Conservation (phyloP, 2,113 vertebrate species). For the Fulmarus glacialis region DNA sequence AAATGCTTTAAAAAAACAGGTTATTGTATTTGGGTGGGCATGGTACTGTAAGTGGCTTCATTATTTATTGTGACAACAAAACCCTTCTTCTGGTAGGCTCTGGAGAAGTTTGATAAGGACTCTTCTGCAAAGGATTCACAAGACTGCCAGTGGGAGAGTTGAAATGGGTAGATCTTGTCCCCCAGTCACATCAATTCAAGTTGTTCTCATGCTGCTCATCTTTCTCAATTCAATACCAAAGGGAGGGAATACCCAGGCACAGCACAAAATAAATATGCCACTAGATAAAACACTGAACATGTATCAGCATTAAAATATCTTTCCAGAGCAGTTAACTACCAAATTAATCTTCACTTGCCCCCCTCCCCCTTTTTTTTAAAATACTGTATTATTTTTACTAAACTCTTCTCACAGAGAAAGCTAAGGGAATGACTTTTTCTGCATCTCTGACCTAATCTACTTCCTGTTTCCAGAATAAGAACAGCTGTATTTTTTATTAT, state of each 20-base stretch:
- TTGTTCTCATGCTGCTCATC: neutral
- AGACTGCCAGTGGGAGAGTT: neutral
- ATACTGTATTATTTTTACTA: neutral
- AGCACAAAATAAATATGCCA: neutral
- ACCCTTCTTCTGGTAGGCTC: neutral
- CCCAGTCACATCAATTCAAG: neutral
- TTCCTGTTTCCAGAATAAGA: neutral
- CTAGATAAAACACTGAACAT: neutral
- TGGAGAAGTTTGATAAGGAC: neutral
- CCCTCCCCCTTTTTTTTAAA: fast-evolving
- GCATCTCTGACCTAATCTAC: neutral
- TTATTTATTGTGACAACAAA: neutral
- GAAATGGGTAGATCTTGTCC: neutral
- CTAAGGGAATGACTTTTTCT: neutral
- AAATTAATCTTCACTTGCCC: neutral
- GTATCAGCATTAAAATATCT: neutral
- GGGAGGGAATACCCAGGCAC: neutral
- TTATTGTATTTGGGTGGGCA: neutral
- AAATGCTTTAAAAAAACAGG: neutral
- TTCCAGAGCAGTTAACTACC: neutral
- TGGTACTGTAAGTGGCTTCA: neutral
- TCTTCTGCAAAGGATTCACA: neutral
- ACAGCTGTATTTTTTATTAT: neutral
- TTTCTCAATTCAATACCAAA: neutral
- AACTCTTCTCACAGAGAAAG: neutral